Conservation (phyloP, 2,888 invertebrate genomes). For the Gisinianus flammeolus region DNA sequence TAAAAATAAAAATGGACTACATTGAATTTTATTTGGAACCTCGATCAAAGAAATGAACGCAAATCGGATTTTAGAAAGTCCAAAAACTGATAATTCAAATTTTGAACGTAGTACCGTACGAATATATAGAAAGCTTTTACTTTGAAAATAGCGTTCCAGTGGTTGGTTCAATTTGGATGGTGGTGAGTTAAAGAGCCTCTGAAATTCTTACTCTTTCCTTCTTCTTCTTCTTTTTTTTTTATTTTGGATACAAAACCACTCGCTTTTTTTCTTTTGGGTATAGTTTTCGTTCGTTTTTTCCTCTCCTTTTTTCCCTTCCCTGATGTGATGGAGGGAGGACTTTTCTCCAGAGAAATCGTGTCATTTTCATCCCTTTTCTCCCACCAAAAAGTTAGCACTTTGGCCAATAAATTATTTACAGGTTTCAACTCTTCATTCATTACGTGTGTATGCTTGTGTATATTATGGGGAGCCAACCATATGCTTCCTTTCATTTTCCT, state of each 20-base stretch:
- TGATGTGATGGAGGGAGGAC: background rate
- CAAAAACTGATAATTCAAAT: no score
- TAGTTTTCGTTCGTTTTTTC: background rate
- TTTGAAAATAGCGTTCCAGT: background rate
- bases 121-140: no score
- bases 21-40: no score
- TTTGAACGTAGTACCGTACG: no score
- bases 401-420: constrained; percentile 48
- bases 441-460: constrained; percentile 25
- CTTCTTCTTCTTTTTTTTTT: background rate
- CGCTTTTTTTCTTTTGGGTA: background rate
- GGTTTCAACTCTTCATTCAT: constrained; percentile 52
- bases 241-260: background rate
- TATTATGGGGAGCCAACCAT: constrained; percentile 23
- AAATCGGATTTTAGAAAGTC: no score
- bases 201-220: no score
- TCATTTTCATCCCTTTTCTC: constrained; percentile 46
- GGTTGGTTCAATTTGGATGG: background rate
- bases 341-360: constrained; percentile 45
- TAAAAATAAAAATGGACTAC: no score
- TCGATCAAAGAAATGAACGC: no score
- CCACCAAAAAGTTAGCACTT: constrained; percentile 46
- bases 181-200: no score
- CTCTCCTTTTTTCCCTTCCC: background rate
- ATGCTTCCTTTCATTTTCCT: constrained; percentile 7